Evolutionary conservation across 2,888 invertebrate genomes (phyloP).

Genomic region (Osedax fenrisi): DNA sequence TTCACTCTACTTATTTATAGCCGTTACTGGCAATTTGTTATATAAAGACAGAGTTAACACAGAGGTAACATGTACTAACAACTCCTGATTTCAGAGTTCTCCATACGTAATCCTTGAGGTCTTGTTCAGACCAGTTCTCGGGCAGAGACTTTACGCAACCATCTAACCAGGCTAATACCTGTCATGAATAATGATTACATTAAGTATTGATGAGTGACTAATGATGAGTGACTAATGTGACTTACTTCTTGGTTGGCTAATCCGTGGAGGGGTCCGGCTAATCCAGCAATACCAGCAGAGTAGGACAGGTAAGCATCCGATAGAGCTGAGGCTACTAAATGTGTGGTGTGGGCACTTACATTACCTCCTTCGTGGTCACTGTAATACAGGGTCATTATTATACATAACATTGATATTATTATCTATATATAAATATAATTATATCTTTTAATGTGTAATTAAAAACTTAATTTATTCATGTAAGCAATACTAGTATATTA

Average conservation of each 20-base stretch:
- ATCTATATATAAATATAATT: no score
- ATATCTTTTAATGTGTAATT: no score
- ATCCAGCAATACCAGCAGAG: constrained; percentile 79
- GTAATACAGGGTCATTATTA: no score
- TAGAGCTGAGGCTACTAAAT: constrained; percentile 81
- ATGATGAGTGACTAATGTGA: background rate
- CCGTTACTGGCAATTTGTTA: no score
- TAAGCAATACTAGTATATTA: background rate
- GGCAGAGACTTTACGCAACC: constrained; percentile 64
- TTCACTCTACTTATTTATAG: background rate
- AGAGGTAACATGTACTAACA: no score
- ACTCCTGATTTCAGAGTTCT: constrained; percentile 86
- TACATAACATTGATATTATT: no score
- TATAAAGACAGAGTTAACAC: no score
- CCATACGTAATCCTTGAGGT: constrained; percentile 90
- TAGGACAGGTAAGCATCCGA: constrained; percentile 86
- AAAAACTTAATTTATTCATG: no score
- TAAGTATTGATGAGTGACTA: no score
- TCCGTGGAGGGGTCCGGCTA: constrained; percentile 88
- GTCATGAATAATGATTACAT: background rate
- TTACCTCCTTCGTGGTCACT: constrained; percentile 93
- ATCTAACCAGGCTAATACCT: constrained; percentile 78
- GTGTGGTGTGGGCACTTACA: constrained; percentile 84
- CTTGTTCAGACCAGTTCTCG: constrained; percentile 73
- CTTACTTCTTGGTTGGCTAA: constrained; percentile 70